Evolutionary conservation across 2,797 vertebrate genomes (phyloP).

Genomic region (Brachyrhaphis roseni): DNA sequence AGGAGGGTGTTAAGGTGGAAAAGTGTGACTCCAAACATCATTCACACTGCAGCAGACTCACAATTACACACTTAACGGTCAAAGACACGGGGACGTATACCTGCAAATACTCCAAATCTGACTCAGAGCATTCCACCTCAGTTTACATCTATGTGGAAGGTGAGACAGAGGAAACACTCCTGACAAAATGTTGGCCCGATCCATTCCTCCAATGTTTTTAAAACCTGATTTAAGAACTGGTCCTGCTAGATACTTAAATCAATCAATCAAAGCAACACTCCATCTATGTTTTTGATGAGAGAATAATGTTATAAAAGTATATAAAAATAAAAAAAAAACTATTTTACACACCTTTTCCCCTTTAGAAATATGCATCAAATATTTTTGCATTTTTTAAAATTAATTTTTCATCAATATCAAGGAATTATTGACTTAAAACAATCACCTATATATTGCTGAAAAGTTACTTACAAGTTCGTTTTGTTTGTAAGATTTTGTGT

Average conservation of each 20-base stretch:
- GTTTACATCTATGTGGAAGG: constrained; percentile 88
- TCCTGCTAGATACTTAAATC: background rate
- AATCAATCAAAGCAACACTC: background rate
- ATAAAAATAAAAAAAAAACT: no score
- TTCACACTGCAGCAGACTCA: constrained; percentile 80
- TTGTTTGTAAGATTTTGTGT: no score
- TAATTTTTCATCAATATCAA: no score
- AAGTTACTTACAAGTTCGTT: no score
- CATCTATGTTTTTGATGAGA: no score
- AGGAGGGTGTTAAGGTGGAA: constrained; percentile 65
- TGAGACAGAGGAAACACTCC: constrained; percentile 63
- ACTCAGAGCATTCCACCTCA: constrained; percentile 48
- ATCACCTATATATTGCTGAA: no score
- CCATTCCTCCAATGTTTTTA: background rate
- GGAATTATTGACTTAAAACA: no score
- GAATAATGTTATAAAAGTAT: no score
- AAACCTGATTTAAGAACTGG: background rate
- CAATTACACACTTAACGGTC: constrained; percentile 66
- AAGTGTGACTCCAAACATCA: constrained; percentile 56
- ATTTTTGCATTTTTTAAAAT: background rate
- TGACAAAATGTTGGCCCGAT: background rate
- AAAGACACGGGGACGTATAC: constrained; percentile 85
- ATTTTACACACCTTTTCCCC: no score
- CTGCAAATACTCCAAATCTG: constrained; percentile 68
- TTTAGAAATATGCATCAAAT: background rate